Conservation (phyloP, 2,797 vertebrate genomes). For the Protosalanx chinensis region DNA sequence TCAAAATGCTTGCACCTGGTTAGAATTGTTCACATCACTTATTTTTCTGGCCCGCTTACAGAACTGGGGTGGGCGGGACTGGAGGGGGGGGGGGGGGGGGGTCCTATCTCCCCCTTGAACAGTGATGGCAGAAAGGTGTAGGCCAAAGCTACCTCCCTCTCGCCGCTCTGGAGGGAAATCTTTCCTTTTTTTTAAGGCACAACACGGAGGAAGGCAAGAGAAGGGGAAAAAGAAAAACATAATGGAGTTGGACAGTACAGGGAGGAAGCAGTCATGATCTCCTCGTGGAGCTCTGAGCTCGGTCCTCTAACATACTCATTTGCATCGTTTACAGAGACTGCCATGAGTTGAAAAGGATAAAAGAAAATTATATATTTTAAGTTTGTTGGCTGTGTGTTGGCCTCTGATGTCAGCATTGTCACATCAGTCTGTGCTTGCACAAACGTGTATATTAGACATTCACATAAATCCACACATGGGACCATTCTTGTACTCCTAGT, state of each 20-base stretch:
- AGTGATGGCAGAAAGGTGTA: constrained; percentile 32
- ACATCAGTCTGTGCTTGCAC: neutral
- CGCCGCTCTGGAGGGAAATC: neutral
- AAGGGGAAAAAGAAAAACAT: neutral
- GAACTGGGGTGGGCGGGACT: constrained; percentile 19
- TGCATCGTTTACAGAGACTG: no score
- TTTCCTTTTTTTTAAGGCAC: neutral
- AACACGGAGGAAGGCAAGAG: neutral
- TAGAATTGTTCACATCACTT: constrained; percentile 38
- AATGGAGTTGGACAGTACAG: no score
- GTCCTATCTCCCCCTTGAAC: constrained; percentile 23
- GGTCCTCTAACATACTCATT: no score
- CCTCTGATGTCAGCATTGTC: no score
- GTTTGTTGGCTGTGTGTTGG: no score
- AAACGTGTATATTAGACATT: neutral
- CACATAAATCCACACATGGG: constrained; percentile 15
- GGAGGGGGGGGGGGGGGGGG: constrained; percentile 14
- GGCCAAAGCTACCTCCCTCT: constrained; percentile 22
- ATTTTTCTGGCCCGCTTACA: constrained; percentile 39
- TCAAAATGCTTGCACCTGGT: constrained; percentile 38
- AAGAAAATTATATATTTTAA: no score
- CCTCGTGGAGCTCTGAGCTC: no score
- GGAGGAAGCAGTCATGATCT: no score
- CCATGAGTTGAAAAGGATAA: no score
- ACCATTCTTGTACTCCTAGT: neutral